These are phyloP conservation scores for Ernsta delagoae DNA, from an alignment of 2,888 invertebrate genomes.

Conservation along the genomic window DNA sequence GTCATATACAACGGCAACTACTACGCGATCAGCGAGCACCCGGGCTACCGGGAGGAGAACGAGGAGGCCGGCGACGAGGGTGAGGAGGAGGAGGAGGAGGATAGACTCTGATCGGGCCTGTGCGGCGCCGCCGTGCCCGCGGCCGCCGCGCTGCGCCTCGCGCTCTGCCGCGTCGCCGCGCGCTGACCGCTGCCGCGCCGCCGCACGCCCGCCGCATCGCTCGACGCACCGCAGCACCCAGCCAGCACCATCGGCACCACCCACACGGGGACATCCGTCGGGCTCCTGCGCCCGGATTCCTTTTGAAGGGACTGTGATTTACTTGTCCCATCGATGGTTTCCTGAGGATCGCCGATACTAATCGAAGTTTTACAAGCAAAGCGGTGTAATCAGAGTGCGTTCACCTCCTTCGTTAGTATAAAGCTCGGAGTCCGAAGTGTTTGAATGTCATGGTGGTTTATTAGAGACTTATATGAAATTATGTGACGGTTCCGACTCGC, in stretches of 20 bases:
- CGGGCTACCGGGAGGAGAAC: conserved; percentile 95
- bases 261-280: too few relatives aligned
- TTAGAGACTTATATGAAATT: conserved; percentile 77
- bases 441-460: conserved; percentile 54
- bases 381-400: conserved; percentile 14
- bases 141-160: conserved; percentile 73
- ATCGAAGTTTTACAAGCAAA: conserved; percentile 8
- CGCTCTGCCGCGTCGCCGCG: conserved; percentile 73
- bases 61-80: conserved; percentile 94
- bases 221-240: too few relatives aligned
- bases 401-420: conserved; percentile 21
- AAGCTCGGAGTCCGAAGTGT: conserved; percentile 47
- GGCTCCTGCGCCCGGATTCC: too few relatives aligned
- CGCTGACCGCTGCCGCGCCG: conserved; percentile 49
- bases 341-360: conserved; percentile 5
- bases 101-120: conserved; percentile 86
- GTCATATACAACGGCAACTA: conserved; percentile 98
- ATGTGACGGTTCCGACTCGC: conserved; percentile 56
- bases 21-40: conserved; percentile 97
- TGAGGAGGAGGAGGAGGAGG: conserved; percentile 93
- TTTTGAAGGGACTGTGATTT: conserved; percentile 20
- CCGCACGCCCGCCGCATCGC: too few relatives aligned
- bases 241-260: too few relatives aligned
- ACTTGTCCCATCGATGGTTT: conserved; percentile 9
- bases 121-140: conserved; percentile 81